Base-by-base conservation (phyloP, 2,797 vertebrate species). In the Distichodus sexfasciatus region DNA sequence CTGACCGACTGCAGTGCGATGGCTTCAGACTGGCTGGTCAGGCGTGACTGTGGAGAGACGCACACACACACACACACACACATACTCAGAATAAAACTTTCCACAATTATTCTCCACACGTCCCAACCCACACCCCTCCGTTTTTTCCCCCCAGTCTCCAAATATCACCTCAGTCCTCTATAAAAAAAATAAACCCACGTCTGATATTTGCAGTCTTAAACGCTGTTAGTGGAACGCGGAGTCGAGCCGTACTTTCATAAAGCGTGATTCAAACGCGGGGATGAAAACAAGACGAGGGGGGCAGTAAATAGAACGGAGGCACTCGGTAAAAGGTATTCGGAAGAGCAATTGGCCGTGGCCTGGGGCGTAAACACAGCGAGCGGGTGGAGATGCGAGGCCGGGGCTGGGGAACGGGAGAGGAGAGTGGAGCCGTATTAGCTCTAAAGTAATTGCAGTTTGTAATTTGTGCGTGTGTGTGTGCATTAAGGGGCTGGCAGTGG, bases 1-100 rank as follows among this genome's bases (percentile, higher is more conserved):
- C 95, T 84, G 74, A 98, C 92, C 0, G 95, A 94, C 89, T 97
- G 96, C 71, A 98, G 92, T 1, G 96, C 96, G 86, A 97, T 87
- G 79, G 96, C 95, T 84, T 98, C 96, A 0, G 93, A 94, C 86
- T 98, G 96, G 75, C 95, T 98, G 0, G 95, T 92, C 83, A 98
- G 90, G 50, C 95, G 94, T 3, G 96, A 98, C 96, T 98, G 87
- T 21, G 58, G 69, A 15, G 11, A 23, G 12, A 58, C 33, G 76
- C 53, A 75, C 47, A 51, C 9, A 76, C 14, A 58, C 35, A 55
- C 15, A 67, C n/a, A 47, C 23, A 46, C 15, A 54, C 46, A 57
- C 19, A 62, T 19, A 53, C 6, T n/a, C n/a, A n/a, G n/a, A n/a
- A n/a, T n/a, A 9, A 48, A 48, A 12, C 9, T 21, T 23, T 15